phyloP scores from a whole-genome alignment of 2,113 vertebrate species.

The Laticauda colubrina region DNA sequence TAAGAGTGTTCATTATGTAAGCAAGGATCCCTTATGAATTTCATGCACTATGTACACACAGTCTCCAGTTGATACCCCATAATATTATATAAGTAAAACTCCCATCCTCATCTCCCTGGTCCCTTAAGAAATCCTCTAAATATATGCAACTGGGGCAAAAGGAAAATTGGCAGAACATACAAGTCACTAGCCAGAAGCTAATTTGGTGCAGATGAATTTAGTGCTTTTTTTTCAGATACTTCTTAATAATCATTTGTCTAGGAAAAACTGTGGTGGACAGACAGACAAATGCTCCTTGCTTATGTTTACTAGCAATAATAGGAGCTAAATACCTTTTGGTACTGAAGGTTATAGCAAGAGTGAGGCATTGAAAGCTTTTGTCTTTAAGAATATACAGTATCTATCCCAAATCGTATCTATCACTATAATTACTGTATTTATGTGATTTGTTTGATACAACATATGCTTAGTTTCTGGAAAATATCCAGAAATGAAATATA shows the following conservation, averaged over 20 bases:
- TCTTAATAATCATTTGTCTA: neutral
- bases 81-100: neutral
- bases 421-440: neutral
- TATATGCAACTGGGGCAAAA: neutral
- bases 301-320: neutral
- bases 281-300: neutral
- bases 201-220: neutral
- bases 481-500: neutral
- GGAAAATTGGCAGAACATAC: neutral
- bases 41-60: neutral
- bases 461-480: neutral
- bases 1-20: neutral
- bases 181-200: neutral
- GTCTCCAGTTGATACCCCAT: neutral
- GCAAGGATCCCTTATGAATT: neutral
- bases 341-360: neutral
- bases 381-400: neutral
- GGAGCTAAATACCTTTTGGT: neutral
- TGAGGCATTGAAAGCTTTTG: neutral
- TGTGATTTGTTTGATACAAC: neutral
- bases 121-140: neutral
- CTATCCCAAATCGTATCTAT: neutral
- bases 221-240: neutral
- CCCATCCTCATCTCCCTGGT: neutral
- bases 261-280: neutral